Evolutionary conservation across 2,113 vertebrate species (phyloP).

Genomic region (Cervus canadensis): DNA sequence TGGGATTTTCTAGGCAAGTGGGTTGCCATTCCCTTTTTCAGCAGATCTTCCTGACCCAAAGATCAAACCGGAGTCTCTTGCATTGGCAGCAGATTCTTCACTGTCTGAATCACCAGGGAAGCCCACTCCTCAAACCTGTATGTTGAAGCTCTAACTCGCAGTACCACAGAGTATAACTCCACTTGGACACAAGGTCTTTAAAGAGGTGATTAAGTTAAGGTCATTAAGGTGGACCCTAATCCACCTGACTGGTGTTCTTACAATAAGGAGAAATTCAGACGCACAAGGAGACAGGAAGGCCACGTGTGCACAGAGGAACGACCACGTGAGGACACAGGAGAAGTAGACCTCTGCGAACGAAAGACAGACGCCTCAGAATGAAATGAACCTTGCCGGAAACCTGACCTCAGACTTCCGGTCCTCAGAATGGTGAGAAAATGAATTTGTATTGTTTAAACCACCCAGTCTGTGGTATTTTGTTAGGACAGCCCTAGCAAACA

Average conservation of each 20-base stretch:
- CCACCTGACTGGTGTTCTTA: not conserved
- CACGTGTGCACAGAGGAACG: not conserved
- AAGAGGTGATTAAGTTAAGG: not conserved
- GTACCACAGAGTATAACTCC: not conserved
- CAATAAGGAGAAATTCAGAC: not conserved
- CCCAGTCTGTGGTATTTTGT: not conserved
- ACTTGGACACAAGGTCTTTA: not conserved
- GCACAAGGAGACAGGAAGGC: not conserved
- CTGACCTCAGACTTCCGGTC: not conserved
- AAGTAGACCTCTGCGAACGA: not conserved
- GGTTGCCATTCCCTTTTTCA: not conserved
- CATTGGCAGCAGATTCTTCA: not conserved
- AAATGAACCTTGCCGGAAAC: not conserved
- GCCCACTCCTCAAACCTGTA: not conserved
- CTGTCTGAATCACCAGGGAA: not conserved
- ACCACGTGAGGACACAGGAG: accelerated
- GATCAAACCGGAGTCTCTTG: not conserved
- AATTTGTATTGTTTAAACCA: not conserved
- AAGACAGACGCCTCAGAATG: not conserved
- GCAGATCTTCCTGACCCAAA: not conserved
- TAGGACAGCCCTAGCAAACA: not conserved
- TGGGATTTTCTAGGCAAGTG: not conserved
- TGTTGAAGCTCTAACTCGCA: not conserved
- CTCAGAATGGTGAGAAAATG: not conserved
- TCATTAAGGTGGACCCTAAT: not conserved